phyloP scores from a whole-genome alignment of 1,140 invertebrate genomes.

The Scylla paramamosain region DNA sequence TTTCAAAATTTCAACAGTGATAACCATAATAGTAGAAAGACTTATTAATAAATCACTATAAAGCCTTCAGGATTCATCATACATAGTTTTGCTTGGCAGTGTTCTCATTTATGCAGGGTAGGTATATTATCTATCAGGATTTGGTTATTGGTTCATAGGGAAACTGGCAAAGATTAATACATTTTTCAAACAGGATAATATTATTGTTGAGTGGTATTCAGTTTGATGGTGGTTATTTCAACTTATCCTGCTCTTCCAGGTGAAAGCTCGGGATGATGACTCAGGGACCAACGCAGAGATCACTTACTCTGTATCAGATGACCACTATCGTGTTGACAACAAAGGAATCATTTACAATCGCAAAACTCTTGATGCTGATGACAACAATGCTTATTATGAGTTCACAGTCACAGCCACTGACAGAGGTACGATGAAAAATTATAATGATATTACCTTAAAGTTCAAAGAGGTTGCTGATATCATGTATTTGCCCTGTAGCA shows the following conservation, averaged over 20 bases:
- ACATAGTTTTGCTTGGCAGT: too few species aligned
- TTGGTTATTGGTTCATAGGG: too few species aligned
- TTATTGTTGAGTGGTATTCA: too few species aligned
- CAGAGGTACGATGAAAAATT: conserved; percentile 83
- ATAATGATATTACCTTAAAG: background rate
- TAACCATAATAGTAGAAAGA: too few species aligned
- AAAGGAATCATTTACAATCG: conserved; percentile 95
- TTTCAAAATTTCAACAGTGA: too few species aligned
- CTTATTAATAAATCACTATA: too few species aligned
- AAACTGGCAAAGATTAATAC: too few species aligned
- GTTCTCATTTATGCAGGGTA: too few species aligned
- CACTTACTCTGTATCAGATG: conserved; percentile 94
- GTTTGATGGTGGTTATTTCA: too few species aligned
- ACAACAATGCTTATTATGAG: conserved; percentile 97
- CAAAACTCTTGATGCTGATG: conserved; percentile 95
- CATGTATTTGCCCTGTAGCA: background rate
- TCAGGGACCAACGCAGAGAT: conserved; percentile 96
- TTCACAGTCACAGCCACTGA: conserved; percentile 95
- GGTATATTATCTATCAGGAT: too few species aligned
- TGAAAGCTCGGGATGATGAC: conserved; percentile 95
- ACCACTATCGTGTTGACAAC: conserved; percentile 95
- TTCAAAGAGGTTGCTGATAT: background rate
- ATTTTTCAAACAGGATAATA: too few species aligned
- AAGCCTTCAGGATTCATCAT: too few species aligned
- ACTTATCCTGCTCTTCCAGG: conserved; percentile 80